These are phyloP conservation scores for Labeo catla DNA, from an alignment of 2,113 vertebrate species.

Conservation along the genomic window DNA sequence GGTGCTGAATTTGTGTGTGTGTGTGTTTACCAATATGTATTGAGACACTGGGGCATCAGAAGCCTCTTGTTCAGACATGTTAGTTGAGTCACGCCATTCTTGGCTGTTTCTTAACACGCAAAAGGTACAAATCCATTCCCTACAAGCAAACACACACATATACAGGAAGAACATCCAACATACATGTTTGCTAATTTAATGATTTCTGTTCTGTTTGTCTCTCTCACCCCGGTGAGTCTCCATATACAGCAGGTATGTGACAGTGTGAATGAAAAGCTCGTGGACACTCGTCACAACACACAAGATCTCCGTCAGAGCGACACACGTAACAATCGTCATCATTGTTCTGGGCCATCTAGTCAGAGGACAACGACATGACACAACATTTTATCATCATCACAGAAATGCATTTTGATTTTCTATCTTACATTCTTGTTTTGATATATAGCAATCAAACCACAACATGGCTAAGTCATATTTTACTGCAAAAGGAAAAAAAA, in stretches of 20 bases:
- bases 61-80: slow-evolving; percentile 24
- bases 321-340: slow-evolving; percentile 75
- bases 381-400: no score
- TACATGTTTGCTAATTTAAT: neutral
- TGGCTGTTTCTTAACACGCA: slow-evolving; percentile 59
- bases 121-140: slow-evolving; percentile 73
- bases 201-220: slow-evolving; percentile 10
- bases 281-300: slow-evolving; percentile 72
- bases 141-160: slow-evolving; percentile 57
- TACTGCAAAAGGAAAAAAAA: no score
- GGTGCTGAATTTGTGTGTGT: no score
- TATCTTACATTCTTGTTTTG: no score
- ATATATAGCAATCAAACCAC: no score
- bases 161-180: neutral
- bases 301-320: slow-evolving; percentile 45
- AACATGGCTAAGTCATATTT: no score
- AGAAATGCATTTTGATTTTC: no score
- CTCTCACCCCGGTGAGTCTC: slow-evolving; percentile 21
- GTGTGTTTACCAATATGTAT: slow-evolving; percentile 62
- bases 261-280: slow-evolving; percentile 74
- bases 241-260: slow-evolving; percentile 68
- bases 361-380: neutral
- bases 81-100: neutral
- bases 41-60: slow-evolving; percentile 48
- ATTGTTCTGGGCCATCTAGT: slow-evolving; percentile 68